These are phyloP conservation scores for Mobula hypostoma DNA, from an alignment of 2,113 vertebrate species.

Conservation along the genomic window DNA sequence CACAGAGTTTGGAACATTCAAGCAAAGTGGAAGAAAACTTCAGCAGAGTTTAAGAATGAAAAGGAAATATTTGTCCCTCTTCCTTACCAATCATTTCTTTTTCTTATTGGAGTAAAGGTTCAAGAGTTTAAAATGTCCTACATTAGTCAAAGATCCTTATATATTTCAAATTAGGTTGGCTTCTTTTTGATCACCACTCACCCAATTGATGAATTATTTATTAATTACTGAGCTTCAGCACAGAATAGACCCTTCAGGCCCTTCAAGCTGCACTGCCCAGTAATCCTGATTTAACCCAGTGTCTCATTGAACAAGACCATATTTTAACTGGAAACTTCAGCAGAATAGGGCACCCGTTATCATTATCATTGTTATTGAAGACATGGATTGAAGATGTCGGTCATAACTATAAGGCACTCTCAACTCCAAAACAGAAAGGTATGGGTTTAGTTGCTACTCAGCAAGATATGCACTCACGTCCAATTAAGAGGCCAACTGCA, in stretches of 20 bases:
- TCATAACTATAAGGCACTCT: not conserved
- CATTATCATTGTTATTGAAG: not conserved
- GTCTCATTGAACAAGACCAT: not conserved
- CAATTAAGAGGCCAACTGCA: not conserved
- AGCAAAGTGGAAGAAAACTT: not conserved
- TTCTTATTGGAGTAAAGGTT: not conserved
- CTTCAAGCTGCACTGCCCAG: no score
- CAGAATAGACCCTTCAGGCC: no score
- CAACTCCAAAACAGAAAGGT: not conserved
- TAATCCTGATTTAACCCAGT: no score
- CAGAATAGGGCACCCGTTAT: not conserved
- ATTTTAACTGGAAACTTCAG: constrained; percentile 18
- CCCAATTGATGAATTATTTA: not conserved
- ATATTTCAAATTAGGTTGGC: not conserved
- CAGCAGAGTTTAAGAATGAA: not conserved
- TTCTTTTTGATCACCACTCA: not conserved
- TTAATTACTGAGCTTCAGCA: no score
- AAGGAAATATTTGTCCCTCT: not conserved
- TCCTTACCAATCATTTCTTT: not conserved
- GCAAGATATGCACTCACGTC: not conserved
- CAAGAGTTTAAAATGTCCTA: not conserved
- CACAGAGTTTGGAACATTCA: not conserved
- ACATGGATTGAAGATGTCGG: not conserved
- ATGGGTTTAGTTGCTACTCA: not conserved
- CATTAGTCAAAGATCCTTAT: not conserved